Conservation (phyloP, 2,888 invertebrate species). For the Drosophila emarginata region DNA sequence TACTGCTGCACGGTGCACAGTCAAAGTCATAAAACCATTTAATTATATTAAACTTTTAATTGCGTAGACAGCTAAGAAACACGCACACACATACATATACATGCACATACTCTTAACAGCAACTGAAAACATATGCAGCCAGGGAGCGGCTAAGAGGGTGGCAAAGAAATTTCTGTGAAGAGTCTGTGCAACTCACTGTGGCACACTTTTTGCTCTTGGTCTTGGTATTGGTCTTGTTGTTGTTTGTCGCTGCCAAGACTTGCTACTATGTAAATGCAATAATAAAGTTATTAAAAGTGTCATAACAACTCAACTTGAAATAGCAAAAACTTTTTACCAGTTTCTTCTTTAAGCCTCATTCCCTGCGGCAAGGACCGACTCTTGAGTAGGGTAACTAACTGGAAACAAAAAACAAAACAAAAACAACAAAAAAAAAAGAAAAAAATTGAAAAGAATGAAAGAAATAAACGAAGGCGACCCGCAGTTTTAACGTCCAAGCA, state of each 20-base stretch:
- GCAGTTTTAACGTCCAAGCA: slow-evolving; percentile 62
- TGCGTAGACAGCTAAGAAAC: slow-evolving; percentile 71
- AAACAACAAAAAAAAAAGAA: slow-evolving; percentile 11
- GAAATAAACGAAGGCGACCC: slow-evolving; percentile 44
- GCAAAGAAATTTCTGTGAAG: slow-evolving; percentile 23
- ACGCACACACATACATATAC: slow-evolving; percentile 40
- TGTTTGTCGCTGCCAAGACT: slow-evolving; percentile 41
- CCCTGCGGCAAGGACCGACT: slow-evolving; percentile 11
- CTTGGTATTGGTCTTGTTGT: slow-evolving; percentile 7
- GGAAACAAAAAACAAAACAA: background rate
- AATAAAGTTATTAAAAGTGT: slow-evolving; percentile 82
- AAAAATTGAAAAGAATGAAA: slow-evolving; percentile 12
- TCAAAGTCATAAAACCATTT: slow-evolving; percentile 79
- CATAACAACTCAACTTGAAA: slow-evolving; percentile 80
- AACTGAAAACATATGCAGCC: slow-evolving; percentile 64
- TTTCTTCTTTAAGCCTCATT: slow-evolving; percentile 42
- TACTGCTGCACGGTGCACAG: slow-evolving; percentile 45
- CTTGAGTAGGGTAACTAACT: slow-evolving; percentile 39
- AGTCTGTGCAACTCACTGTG: slow-evolving; percentile 29
- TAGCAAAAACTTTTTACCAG: slow-evolving; percentile 67
- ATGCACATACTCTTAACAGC: slow-evolving; percentile 24
- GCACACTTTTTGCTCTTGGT: slow-evolving; percentile 53
- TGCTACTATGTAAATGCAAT: slow-evolving; percentile 78
- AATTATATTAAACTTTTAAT: slow-evolving; percentile 82
- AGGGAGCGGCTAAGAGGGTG: background rate